Percentiles rank a stretch among this genome's conserved stretches.
These are phyloP conservation scores for Clupea harengus DNA, from an alignment of 2,113 vertebrate species.

Conservation along the genomic window DNA sequence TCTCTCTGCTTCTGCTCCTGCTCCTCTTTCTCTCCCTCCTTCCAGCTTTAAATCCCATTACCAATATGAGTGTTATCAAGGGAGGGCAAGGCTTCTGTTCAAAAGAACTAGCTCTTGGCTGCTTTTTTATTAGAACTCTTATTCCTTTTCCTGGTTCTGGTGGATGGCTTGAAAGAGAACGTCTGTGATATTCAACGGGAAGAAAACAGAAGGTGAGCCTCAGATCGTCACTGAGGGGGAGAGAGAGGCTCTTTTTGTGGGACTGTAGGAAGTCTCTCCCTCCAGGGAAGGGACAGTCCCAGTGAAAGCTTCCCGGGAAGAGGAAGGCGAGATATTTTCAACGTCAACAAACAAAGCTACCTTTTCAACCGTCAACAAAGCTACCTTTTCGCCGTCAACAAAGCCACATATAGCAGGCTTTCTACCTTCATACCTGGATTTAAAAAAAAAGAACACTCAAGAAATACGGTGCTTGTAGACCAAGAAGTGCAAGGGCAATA, in stretches of 20 bases:
- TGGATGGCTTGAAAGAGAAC: background rate
- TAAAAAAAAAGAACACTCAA: background rate
- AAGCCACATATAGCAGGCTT: background rate
- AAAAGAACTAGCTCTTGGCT: background rate
- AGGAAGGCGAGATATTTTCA: background rate
- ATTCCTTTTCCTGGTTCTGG: background rate
- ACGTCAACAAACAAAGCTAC: background rate
- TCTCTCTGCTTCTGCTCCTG: background rate
- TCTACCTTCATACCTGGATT: background rate
- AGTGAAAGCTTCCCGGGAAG: background rate
- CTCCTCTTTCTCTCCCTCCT: background rate
- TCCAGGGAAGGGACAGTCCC: too few relatives aligned
- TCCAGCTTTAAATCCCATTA: background rate
- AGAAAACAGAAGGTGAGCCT: background rate
- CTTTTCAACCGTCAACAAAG: background rate
- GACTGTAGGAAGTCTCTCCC: too few relatives aligned
- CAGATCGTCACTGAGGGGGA: background rate
- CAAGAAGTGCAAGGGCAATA: background rate
- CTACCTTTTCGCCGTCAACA: background rate
- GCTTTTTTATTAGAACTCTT: background rate
- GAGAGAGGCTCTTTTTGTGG: background rate
- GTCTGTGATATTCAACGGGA: background rate
- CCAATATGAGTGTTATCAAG: background rate
- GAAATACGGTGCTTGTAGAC: background rate
- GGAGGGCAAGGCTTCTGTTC: background rate